These are phyloP conservation scores for Periplaneta americana DNA, from an alignment of 1,140 invertebrate species.

Conservation along the genomic window DNA sequence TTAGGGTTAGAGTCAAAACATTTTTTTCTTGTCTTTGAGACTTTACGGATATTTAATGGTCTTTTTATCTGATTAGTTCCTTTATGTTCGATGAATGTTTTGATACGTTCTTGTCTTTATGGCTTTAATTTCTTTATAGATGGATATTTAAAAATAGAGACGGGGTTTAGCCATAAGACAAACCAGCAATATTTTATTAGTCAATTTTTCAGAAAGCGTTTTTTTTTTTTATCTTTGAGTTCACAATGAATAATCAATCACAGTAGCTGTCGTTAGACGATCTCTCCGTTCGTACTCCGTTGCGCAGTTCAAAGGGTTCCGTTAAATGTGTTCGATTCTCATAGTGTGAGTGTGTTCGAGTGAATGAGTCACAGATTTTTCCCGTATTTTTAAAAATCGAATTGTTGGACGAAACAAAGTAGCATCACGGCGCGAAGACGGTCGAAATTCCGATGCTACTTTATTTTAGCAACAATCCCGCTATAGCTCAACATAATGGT, in stretches of 20 bases:
- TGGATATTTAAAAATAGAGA: background rate
- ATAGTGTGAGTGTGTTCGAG: slow-evolving; percentile 3
- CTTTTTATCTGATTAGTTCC: background rate
- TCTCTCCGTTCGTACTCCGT: background rate
- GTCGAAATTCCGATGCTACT: background rate
- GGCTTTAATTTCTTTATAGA: background rate
- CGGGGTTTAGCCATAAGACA: slow-evolving; percentile 1
- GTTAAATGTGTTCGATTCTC: slow-evolving; percentile 2
- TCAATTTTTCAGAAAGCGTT: background rate
- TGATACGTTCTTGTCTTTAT: background rate
- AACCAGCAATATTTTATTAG: background rate
- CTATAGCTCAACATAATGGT: slow-evolving; percentile 2
- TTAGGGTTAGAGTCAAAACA: background rate
- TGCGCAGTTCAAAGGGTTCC: slow-evolving; percentile 2
- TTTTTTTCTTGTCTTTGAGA: slow-evolving; percentile 1
- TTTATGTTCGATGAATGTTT: background rate
- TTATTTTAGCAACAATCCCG: background rate
- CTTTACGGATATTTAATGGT: too few relatives aligned
- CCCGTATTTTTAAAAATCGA: background rate
- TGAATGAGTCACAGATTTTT: background rate
- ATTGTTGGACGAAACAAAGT: background rate
- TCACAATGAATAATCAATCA: too few relatives aligned
- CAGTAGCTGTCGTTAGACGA: background rate
- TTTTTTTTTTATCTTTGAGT: background rate
- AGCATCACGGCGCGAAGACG: background rate